Percentiles rank a stretch among this genome's conserved stretches.
Conservation (phyloP, 2,797 vertebrate species). For the Acipenser ruthenus region DNA sequence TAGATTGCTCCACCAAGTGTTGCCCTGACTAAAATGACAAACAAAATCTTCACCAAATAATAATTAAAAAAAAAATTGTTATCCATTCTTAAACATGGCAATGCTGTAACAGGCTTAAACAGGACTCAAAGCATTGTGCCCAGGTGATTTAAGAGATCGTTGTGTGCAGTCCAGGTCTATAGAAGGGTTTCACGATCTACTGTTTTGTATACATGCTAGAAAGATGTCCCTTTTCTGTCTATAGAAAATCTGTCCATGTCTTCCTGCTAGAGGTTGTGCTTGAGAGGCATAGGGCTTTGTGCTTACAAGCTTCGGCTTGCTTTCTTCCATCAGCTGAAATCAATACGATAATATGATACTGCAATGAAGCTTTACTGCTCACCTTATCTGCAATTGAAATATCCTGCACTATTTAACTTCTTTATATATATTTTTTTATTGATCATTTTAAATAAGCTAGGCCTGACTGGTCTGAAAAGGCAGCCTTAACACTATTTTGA, state of each 20-base stretch:
- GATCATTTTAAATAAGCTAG: not conserved
- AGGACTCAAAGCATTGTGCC: too few species aligned
- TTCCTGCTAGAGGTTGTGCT: not conserved
- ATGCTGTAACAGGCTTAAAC: too few species aligned
- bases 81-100: too few species aligned
- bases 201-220: not conserved
- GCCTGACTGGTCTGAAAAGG: not conserved
- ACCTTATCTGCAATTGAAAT: not conserved
- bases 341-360: too few species aligned
- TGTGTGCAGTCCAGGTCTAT: too few species aligned
- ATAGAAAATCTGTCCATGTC: not conserved
- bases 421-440: constrained; percentile 8
- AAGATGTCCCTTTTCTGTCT: constrained; percentile 2
- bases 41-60: too few species aligned
- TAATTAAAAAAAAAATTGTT: too few species aligned
- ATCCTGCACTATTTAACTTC: constrained; percentile 6
- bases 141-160: too few species aligned
- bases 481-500: constrained; percentile 24
- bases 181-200: too few species aligned
- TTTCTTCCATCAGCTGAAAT: too few species aligned
- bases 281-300: not conserved
- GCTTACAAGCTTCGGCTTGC: not conserved
- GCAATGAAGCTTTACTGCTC: not conserved
- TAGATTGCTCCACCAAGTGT: too few species aligned
- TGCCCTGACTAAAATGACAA: too few species aligned